These are phyloP conservation scores for Oikopleura albicans DNA, from an alignment of 23 tunicate species.

Conservation along the genomic window DNA sequence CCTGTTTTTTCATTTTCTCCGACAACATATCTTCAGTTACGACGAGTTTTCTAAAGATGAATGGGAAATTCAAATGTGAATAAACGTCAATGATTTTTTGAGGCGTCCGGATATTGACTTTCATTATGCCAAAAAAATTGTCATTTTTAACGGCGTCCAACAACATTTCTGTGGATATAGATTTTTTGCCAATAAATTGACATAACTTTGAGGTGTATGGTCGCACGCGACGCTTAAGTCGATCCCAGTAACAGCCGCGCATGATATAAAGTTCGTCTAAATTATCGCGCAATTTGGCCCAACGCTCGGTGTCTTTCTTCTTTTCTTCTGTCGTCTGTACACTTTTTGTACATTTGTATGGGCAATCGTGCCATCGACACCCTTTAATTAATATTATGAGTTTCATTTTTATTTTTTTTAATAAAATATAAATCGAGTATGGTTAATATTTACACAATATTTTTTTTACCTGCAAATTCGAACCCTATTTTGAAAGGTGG, in stretches of 20 bases:
- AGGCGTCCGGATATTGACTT: background rate
- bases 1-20: background rate
- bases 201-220: background rate
- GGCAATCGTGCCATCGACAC: background rate
- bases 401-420: too few relatives aligned
- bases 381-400: too few relatives aligned
- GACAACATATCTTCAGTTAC: background rate
- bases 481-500: background rate
- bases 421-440: too few relatives aligned
- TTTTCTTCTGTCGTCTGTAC: too few relatives aligned
- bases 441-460: too few relatives aligned
- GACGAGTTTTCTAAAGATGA: background rate
- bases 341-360: background rate
- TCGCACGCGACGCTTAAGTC: too few relatives aligned
- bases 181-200: background rate
- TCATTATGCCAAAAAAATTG: background rate
- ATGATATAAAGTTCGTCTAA: too few relatives aligned
- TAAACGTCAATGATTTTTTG: background rate
- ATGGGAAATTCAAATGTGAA: background rate
- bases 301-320: too few relatives aligned
- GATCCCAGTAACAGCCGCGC: too few relatives aligned
- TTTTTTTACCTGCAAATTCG: too few relatives aligned
- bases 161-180: background rate
- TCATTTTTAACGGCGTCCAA: background rate
- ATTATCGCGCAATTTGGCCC: too few relatives aligned